Evolutionary conservation across 2,113 vertebrate genomes (phyloP).

Genomic region (Benitochromis conjunctus): DNA sequence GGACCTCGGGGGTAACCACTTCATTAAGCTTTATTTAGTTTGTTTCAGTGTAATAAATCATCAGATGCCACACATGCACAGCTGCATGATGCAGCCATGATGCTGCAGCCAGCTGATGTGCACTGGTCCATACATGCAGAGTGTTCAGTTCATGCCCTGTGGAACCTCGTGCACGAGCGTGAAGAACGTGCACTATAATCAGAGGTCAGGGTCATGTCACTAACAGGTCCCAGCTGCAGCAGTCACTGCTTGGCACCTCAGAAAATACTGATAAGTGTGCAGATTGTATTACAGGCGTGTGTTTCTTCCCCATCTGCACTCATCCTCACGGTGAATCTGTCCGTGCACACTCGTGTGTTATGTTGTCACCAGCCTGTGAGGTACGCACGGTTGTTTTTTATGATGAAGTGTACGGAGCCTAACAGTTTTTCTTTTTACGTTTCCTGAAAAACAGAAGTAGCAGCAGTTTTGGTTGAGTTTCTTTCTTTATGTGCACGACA

Average conservation of each 20-base stretch:
- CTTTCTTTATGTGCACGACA: not conserved
- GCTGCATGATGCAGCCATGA: no score
- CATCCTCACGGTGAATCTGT: not conserved
- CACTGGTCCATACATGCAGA: slow-evolving; percentile 3
- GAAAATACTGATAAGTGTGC: no score
- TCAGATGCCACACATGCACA: not conserved
- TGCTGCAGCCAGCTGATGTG: not conserved
- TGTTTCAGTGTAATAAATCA: slow-evolving; percentile 6
- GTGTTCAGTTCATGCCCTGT: not conserved
- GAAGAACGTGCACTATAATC: not conserved
- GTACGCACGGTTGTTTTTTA: not conserved
- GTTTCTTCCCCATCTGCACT: not conserved
- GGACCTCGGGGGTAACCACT: not conserved
- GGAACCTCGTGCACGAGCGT: not conserved
- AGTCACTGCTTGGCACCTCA: no score
- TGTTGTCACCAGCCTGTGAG: not conserved
- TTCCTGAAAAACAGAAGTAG: not conserved
- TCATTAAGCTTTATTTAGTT: not conserved
- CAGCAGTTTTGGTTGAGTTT: no score
- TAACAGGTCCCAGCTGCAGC: slow-evolving; percentile 27
- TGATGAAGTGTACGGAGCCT: not conserved
- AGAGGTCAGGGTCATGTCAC: not conserved
- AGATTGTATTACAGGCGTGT: slow-evolving; percentile 39
- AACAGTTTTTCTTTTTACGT: no score
- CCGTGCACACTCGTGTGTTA: not conserved